Conservation (phyloP, 2,888 invertebrate genomes). For the Germaria angustata region DNA sequence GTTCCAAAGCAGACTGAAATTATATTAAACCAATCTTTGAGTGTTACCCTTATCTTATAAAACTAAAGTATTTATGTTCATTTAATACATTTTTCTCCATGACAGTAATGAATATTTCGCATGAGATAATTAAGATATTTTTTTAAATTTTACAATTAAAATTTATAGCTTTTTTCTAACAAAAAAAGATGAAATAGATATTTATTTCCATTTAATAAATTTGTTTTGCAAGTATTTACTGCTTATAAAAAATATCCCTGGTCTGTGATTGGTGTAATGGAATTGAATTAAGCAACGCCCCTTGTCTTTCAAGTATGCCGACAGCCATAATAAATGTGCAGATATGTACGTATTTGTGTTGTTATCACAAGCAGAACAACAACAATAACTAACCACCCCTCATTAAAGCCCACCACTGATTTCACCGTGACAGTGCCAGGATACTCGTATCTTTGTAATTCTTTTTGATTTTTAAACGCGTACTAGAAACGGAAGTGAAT, state of each 20-base stretch:
- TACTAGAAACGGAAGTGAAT: slow-evolving; percentile 57
- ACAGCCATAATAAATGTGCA: slow-evolving; percentile 50
- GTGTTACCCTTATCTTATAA: no score
- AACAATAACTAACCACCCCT: slow-evolving; percentile 23
- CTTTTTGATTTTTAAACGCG: slow-evolving; percentile 34
- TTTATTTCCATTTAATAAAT: neutral
- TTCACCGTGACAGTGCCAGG: slow-evolving; percentile 13
- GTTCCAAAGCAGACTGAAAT: no score
- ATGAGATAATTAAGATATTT: no score
- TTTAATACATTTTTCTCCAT: no score
- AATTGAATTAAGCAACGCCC: slow-evolving; percentile 44
- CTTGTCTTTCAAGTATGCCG: slow-evolving; percentile 55
- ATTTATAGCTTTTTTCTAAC: no score
- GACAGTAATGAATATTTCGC: no score
- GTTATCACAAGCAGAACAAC: slow-evolving; percentile 5
- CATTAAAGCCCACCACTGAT: slow-evolving; percentile 36
- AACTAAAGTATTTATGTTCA: no score
- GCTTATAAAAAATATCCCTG: neutral
- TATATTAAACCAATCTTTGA: no score
- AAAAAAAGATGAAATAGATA: no score
- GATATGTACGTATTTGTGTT: neutral
- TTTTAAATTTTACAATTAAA: no score
- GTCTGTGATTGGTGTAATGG: slow-evolving; percentile 44
- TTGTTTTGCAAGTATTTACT: neutral
- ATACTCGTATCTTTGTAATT: slow-evolving; percentile 8